Evolutionary conservation across 2,797 vertebrate species (phyloP).

Genomic region (Sebastes vulpes): DNA sequence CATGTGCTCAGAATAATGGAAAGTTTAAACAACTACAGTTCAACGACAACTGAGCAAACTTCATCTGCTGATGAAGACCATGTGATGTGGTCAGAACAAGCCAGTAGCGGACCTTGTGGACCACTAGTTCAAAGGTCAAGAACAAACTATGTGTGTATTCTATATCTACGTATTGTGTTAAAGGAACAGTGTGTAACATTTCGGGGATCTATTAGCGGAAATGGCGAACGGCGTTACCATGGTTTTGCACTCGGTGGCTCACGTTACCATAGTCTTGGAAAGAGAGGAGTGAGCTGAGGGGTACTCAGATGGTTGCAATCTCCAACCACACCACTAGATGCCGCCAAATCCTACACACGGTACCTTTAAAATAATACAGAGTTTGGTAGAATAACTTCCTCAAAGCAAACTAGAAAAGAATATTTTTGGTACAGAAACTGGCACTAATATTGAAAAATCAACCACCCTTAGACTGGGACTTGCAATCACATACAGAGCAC

Average conservation of each 20-base stretch:
- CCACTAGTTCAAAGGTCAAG: neutral
- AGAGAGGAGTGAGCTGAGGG: too few species aligned
- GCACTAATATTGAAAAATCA: neutral
- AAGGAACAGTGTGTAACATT: neutral
- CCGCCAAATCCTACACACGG: too few species aligned
- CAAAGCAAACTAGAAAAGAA: neutral
- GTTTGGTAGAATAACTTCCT: neutral
- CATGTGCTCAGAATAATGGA: neutral
- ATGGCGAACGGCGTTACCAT: fast-evolving
- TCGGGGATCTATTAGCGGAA: too few species aligned
- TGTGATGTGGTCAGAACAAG: neutral
- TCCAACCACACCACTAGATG: too few species aligned
- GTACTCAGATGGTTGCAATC: too few species aligned
- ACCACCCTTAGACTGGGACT: neutral
- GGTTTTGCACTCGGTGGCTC: too few species aligned
- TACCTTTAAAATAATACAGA: neutral
- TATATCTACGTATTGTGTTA: neutral
- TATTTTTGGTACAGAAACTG: neutral
- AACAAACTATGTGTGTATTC: fast-evolving
- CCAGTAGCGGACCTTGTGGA: neutral
- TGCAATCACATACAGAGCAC: neutral
- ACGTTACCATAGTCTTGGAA: too few species aligned
- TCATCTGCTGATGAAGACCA: neutral
- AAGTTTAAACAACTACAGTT: neutral
- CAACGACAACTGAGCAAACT: neutral